phyloP scores from a whole-genome alignment of 2,797 vertebrate genomes.

The Phalanger gymnotis region DNA sequence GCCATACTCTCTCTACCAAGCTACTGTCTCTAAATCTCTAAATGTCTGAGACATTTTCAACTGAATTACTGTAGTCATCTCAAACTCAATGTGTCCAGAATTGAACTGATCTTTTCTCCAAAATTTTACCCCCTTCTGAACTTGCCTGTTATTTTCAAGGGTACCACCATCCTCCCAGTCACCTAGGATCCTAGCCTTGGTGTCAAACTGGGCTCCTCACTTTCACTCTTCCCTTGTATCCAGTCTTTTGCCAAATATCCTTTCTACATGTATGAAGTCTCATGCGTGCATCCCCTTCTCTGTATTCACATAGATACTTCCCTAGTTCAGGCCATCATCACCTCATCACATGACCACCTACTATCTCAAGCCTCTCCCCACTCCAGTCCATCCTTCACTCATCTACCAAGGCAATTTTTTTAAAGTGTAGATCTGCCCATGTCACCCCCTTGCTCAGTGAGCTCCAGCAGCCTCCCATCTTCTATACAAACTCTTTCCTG shows the following conservation, averaged over 20 bases:
- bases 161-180: neutral
- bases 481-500: neutral
- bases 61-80: neutral
- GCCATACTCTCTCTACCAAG: neutral
- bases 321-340: neutral
- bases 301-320: neutral
- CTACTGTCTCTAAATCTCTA: no score
- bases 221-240: neutral
- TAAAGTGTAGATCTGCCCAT: neutral
- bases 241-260: neutral
- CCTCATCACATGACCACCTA: neutral
- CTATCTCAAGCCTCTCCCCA: neutral
- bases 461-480: fast-evolving
- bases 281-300: neutral
- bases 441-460: neutral
- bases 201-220: neutral
- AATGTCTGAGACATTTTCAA: neutral
- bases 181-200: neutral
- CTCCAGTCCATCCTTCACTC: neutral
- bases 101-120: neutral
- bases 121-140: neutral
- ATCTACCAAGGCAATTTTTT: neutral
- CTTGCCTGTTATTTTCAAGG: neutral
- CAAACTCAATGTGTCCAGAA: neutral
- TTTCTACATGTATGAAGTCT: neutral